Conservation (phyloP, 1,140 invertebrate genomes). For the Gryon sp. region DNA sequence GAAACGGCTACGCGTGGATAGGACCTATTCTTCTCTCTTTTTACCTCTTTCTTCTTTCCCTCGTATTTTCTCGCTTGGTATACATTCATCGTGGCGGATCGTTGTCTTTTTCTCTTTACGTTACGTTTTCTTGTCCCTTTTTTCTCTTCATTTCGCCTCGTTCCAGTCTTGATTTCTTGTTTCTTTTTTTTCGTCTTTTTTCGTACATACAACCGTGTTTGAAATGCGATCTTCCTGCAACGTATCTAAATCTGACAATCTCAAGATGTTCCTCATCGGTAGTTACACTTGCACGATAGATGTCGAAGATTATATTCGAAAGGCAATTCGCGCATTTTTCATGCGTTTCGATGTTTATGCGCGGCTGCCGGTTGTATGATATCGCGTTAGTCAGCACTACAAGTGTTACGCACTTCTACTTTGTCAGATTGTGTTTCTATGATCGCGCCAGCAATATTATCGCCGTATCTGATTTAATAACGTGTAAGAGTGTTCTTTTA, state of each 20-base stretch:
- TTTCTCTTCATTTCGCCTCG: conserved; percentile 24
- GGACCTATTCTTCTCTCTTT: conserved; percentile 27
- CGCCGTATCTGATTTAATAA: conserved; percentile 53
- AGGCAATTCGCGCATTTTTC: conserved; percentile 55
- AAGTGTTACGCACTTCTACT: conserved; percentile 54
- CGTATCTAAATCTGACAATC: conserved; percentile 61
- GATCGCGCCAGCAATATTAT: conserved; percentile 48
- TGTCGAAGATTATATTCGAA: conserved; percentile 63
- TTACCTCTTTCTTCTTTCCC: not conserved
- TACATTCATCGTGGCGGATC: conserved; percentile 27
- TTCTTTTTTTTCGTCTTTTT: conserved; percentile 19
- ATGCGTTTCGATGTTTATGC: conserved; percentile 48
- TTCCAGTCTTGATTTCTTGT: too few species aligned
- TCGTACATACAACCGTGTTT: conserved; percentile 48
- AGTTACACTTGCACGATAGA: conserved; percentile 64
- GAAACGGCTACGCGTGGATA: conserved; percentile 56
- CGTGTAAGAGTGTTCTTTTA: conserved; percentile 37
- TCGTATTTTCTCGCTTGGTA: conserved; percentile 46
- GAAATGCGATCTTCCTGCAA: conserved; percentile 57
- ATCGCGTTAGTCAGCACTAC: conserved; percentile 44
- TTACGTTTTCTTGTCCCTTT: not conserved
- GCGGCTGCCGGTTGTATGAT: conserved; percentile 44
- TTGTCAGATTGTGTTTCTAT: conserved; percentile 53
- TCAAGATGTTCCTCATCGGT: conserved; percentile 43
- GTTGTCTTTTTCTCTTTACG: not conserved